Conservation (phyloP, 2,888 invertebrate species). For the Drosophila multiciliata region DNA sequence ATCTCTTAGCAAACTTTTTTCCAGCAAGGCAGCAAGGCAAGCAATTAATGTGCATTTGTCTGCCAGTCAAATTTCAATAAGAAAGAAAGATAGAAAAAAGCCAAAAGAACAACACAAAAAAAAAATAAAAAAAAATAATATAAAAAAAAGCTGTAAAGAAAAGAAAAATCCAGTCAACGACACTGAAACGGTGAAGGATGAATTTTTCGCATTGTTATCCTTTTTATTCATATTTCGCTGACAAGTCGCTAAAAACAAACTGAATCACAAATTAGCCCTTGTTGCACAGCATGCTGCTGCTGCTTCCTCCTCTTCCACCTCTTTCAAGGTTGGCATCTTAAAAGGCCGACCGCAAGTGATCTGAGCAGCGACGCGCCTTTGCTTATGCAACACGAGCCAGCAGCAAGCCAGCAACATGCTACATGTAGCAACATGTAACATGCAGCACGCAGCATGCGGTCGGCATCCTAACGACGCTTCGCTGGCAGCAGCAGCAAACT, state of each 20-base stretch:
- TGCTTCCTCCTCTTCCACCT: neutral
- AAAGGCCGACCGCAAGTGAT: conserved; percentile 34
- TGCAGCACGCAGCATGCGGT: conserved; percentile 47
- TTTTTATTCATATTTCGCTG: conserved; percentile 2
- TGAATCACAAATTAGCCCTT: conserved; percentile 17
- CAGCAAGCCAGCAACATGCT: conserved; percentile 16
- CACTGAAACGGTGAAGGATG: conserved; percentile 5
- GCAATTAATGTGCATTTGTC: conserved; percentile 59
- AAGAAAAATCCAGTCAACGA: neutral
- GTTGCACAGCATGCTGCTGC: conserved; percentile 9
- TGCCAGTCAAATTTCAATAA: conserved; percentile 42
- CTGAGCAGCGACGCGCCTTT: conserved; percentile 24
- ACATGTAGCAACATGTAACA: conserved; percentile 7
- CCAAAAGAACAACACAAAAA: neutral
- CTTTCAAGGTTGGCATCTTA: neutral
- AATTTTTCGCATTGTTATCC: conserved; percentile 4
- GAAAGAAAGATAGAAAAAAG: conserved; percentile 4
- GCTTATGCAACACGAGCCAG: conserved; percentile 48
- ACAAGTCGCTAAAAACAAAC: conserved; percentile 10
- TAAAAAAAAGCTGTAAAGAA: neutral
- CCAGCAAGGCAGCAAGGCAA: neutral
- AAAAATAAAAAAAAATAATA: neutral
- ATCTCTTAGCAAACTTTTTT: conserved; percentile 2
- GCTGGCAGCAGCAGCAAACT: conserved; percentile 54
- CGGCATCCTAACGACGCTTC: conserved; percentile 26